Percentiles rank a stretch among this genome's conserved stretches.
Conservation (phyloP, 2,888 invertebrate genomes). For the Drosophila setosimentum region DNA sequence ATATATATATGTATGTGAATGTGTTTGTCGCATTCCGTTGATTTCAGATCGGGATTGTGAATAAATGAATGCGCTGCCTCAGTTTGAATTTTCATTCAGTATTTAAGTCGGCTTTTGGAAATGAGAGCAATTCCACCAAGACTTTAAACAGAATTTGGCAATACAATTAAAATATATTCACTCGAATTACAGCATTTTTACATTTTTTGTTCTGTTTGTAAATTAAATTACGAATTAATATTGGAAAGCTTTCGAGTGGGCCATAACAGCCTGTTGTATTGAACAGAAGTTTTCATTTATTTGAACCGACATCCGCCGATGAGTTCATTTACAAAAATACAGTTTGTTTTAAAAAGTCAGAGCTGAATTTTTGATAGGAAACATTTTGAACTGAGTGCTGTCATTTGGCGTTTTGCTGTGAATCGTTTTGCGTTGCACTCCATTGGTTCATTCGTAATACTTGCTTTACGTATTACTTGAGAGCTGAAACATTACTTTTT, state of each 20-base stretch:
- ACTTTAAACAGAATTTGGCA: neutral
- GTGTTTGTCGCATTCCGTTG: neutral
- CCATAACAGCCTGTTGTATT: neutral
- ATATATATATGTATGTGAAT: too few species aligned
- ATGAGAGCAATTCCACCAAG: too few species aligned
- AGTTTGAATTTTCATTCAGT: too few species aligned
- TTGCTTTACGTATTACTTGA: neutral
- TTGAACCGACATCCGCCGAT: neutral
- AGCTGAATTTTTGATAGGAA: neutral
- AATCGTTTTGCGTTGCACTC: neutral
- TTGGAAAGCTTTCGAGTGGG: neutral
- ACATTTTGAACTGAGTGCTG: neutral
- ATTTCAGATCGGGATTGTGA: neutral
- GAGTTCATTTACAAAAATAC: neutral
- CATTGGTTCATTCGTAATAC: neutral
- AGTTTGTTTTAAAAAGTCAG: neutral
- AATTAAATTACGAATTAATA: neutral
- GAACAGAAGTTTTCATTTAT: neutral
- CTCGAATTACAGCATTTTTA: neutral
- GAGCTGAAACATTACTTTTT: neutral
- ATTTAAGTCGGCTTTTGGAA: too few species aligned
- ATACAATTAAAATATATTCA: neutral
- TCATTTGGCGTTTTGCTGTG: neutral
- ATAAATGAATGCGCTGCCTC: too few species aligned
- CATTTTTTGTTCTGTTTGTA: neutral